A percentile compares a stretch with the other conserved stretches of the same genome.
These are phyloP conservation scores for Anas flavirostris DNA, from an alignment of 2,797 vertebrate genomes.

Conservation along the genomic window DNA sequence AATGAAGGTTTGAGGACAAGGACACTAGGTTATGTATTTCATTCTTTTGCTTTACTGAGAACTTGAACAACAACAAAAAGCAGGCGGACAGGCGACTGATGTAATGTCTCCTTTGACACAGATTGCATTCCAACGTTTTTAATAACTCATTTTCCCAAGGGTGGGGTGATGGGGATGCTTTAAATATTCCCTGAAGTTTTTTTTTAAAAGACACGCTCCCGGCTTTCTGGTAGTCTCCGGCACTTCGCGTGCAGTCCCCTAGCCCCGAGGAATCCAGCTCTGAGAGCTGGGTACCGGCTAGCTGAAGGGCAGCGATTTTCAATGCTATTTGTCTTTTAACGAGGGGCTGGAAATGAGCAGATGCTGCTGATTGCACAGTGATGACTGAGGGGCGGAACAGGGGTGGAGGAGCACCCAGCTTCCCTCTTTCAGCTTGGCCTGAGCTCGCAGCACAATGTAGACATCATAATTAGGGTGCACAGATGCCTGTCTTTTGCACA, in stretches of 20 bases:
- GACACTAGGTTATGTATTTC: not conserved
- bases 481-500: not conserved
- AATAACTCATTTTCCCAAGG: not conserved
- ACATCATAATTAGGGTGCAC: not conserved
- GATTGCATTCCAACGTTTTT: not conserved
- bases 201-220: not conserved
- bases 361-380: not conserved
- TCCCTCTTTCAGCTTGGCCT: not conserved
- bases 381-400: not conserved
- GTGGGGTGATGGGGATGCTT: not conserved
- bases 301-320: not conserved
- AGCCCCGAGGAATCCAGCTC: not conserved
- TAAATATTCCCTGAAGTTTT: not conserved
- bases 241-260: not conserved
- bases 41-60: not conserved
- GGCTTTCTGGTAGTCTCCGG: not conserved
- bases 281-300: not conserved
- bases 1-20: constrained; percentile 24
- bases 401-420: not conserved
- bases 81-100: not conserved
- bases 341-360: not conserved
- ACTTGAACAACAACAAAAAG: not conserved
- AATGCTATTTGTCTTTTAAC: accelerated
- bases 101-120: not conserved
- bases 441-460: not conserved